These are phyloP conservation scores for Cyclura pinguis DNA, from an alignment of 2,797 vertebrate species.

Conservation along the genomic window DNA sequence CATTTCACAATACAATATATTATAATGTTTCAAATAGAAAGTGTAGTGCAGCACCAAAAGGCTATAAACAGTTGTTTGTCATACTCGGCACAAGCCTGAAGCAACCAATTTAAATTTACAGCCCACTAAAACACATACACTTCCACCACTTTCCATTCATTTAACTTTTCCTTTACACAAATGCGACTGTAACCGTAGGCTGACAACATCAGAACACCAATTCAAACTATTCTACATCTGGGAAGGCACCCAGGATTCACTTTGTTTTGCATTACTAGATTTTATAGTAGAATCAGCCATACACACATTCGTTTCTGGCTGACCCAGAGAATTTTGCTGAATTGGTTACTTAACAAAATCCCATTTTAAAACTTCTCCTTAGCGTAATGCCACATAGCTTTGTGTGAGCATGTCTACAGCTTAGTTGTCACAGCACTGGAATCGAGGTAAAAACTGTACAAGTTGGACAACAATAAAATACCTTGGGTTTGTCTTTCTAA, in stretches of 20 bases:
- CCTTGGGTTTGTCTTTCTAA: neutral
- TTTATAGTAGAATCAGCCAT: neutral
- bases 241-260: neutral
- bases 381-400: neutral
- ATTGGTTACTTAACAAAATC: neutral
- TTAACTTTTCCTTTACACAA: neutral
- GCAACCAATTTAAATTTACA: slow-evolving; percentile 24
- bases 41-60: slow-evolving; percentile 3
- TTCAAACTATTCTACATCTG: slow-evolving; percentile 25
- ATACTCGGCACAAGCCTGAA: neutral
- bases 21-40: slow-evolving; percentile 37
- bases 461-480: neutral
- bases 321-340: neutral
- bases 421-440: neutral
- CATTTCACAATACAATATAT: slow-evolving; percentile 4
- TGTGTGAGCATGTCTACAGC: neutral
- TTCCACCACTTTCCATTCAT: too few species aligned
- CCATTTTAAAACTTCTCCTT: neutral
- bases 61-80: slow-evolving; percentile 18
- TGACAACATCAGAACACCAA: neutral
- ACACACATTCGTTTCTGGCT: neutral
- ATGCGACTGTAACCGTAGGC: neutral
- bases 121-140: slow-evolving; percentile 18
- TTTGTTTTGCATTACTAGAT: neutral
- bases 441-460: neutral